These are phyloP conservation scores for Spatulosminthurus flaviceps DNA, from an alignment of 2,888 invertebrate genomes.

Conservation along the genomic window DNA sequence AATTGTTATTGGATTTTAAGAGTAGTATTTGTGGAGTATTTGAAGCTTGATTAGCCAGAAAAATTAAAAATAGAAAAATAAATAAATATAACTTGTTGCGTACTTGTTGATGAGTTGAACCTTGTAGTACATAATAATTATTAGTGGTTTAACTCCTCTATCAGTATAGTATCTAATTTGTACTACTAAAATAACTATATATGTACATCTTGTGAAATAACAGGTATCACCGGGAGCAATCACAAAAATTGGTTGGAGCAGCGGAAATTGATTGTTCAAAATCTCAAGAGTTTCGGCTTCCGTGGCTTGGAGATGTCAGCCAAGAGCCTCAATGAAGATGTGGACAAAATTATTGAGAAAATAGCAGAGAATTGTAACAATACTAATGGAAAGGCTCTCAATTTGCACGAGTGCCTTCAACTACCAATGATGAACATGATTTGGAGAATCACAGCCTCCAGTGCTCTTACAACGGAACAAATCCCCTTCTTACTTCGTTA, in stretches of 20 bases:
- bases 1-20: no score
- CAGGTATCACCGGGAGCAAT: neutral
- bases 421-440: neutral
- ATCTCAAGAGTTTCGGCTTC: neutral
- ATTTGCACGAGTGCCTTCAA: neutral
- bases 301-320: neutral
- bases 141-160: no score
- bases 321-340: neutral
- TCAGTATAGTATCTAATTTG: no score
- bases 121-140: no score
- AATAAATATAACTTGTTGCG: no score
- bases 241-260: neutral
- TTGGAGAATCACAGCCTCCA: neutral
- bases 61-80: no score
- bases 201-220: no score
- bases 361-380: neutral
- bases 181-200: no score
- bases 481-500: neutral
- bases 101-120: no score
- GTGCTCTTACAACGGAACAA: neutral
- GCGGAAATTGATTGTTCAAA: neutral
- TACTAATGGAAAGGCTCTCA: neutral
- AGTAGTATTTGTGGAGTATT: no score
- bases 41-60: no score
- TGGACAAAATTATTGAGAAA: neutral